Evolutionary conservation across 2,797 vertebrate genomes (phyloP).

Genomic region (Peromyscus eremicus): DNA sequence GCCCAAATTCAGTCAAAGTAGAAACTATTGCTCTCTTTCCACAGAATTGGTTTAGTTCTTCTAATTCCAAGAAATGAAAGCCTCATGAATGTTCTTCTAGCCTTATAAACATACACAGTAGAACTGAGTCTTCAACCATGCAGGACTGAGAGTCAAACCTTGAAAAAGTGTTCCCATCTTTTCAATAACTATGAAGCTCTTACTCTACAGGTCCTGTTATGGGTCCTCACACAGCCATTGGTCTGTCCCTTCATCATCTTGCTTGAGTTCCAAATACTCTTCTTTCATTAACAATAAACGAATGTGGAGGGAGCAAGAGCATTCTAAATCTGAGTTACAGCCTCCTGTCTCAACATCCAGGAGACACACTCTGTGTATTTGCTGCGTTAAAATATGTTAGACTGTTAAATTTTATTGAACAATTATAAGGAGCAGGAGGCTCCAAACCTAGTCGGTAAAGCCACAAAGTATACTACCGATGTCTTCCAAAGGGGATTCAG

Average conservation of each 20-base stretch:
- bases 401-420: slow-evolving; percentile 13
- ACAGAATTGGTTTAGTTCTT: neutral
- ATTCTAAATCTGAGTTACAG: neutral
- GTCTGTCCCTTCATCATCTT: neutral
- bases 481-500: neutral
- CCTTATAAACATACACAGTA: neutral
- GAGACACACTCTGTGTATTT: neutral
- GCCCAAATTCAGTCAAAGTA: neutral
- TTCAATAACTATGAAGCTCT: neutral
- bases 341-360: neutral
- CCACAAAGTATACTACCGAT: neutral
- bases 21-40: neutral
- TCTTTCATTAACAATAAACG: neutral
- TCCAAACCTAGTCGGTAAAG: neutral
- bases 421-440: neutral
- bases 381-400: neutral
- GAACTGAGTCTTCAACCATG: neutral
- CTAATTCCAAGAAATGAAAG: neutral
- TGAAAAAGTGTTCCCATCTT: neutral
- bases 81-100: neutral
- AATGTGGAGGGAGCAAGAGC: neutral
- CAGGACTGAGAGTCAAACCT: neutral
- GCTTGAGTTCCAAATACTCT: neutral
- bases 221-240: neutral
- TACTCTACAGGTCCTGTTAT: neutral